These are phyloP conservation scores for Manis crassicaudata DNA, from an alignment of 2,797 vertebrate genomes.

Conservation along the genomic window DNA sequence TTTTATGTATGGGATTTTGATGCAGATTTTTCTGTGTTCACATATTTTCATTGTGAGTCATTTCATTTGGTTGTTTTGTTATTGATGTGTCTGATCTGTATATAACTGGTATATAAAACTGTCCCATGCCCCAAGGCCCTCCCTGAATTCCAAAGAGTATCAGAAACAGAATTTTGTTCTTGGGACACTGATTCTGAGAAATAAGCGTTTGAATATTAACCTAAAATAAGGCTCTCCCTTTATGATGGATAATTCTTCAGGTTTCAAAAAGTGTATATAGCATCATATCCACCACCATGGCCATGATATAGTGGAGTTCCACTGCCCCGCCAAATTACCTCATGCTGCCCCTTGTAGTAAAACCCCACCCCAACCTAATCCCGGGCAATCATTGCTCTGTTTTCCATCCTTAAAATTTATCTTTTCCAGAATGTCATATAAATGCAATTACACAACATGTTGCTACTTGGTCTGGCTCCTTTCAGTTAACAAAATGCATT, in stretches of 20 bases:
- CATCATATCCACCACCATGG: not conserved
- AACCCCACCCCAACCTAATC: not conserved
- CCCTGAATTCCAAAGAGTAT: not conserved
- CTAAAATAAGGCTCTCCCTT: not conserved
- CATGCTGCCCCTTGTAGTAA: not conserved
- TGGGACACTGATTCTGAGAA: not conserved
- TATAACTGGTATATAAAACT: not conserved
- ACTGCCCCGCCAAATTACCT: not conserved
- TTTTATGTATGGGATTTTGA: not conserved
- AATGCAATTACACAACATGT: not conserved
- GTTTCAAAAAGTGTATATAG: not conserved
- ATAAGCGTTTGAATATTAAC: not conserved
- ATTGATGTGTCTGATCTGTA: not conserved
- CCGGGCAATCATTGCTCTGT: not conserved
- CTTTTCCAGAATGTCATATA: not conserved
- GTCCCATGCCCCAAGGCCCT: not conserved
- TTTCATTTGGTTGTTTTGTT: not conserved
- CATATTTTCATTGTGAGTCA: slow-evolving; percentile 9
- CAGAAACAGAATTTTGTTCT: not conserved
- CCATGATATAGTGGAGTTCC: not conserved
- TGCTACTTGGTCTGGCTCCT: not conserved
- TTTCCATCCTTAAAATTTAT: not conserved
- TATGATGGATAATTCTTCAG: not conserved
- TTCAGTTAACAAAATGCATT: not conserved
- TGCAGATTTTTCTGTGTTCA: not conserved